Evolutionary conservation across 2,888 invertebrate species (phyloP).

Genomic region (Ophioninae sp.): DNA sequence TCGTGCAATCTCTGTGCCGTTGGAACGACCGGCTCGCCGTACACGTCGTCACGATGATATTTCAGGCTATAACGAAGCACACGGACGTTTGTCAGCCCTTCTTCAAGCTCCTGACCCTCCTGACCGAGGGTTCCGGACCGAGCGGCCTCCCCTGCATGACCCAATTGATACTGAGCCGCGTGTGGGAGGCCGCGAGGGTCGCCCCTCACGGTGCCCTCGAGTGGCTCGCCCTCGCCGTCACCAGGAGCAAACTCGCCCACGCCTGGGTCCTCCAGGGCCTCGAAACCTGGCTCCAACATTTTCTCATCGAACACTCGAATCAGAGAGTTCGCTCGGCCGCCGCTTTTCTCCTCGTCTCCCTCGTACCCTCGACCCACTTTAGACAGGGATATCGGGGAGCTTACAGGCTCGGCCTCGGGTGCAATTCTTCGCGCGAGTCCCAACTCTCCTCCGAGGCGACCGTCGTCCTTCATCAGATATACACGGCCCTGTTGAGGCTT

Average conservation of each 20-base stretch:
- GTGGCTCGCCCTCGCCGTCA: conserved; percentile 90
- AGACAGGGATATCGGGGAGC: conserved; percentile 90
- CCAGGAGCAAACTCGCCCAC: conserved; percentile 94
- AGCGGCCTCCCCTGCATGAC: conserved; percentile 95
- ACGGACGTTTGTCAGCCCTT: conserved; percentile 96
- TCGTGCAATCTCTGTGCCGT: conserved; percentile 94
- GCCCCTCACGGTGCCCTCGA: conserved; percentile 96
- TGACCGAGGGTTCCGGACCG: conserved; percentile 92
- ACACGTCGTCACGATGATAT: conserved; percentile 94
- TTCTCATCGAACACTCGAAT: conserved; percentile 91
- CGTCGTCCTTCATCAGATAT: conserved; percentile 86
- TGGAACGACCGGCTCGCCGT: conserved; percentile 95
- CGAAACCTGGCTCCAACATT: conserved; percentile 95
- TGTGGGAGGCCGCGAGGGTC: conserved; percentile 95
- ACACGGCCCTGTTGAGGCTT: conserved; percentile 88
- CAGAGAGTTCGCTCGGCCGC: conserved; percentile 95
- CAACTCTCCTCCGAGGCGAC: conserved; percentile 83
- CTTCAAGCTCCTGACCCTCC: conserved; percentile 93
- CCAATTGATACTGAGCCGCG: conserved; percentile 91
- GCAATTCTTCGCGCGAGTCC: conserved; percentile 82
- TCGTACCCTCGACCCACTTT: conserved; percentile 95
- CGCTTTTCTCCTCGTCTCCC: conserved; percentile 92
- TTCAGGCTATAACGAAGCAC: conserved; percentile 94
- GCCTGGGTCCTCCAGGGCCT: conserved; percentile 96
- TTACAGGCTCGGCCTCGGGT: conserved; percentile 83